A percentile compares a stretch with the other conserved stretches of the same genome.
Evolutionary conservation across 2,888 invertebrate species (phyloP).

Genomic region (Tinea semifulvella): DNA sequence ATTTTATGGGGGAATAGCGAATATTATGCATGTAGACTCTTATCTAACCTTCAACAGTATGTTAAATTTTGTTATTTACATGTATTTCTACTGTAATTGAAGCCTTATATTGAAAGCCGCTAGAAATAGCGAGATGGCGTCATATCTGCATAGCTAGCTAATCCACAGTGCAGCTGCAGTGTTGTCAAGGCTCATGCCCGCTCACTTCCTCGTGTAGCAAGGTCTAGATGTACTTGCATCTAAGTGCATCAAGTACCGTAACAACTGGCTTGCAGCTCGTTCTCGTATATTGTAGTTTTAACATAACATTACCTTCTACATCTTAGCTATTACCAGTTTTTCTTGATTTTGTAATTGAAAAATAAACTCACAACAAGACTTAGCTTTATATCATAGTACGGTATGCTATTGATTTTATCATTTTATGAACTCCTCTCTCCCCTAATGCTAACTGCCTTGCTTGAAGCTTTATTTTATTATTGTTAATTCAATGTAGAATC

Average conservation of each 20-base stretch:
- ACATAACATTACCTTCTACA: background rate
- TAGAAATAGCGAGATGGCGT: slow-evolving; percentile 1
- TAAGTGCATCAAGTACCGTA: slow-evolving; percentile 12
- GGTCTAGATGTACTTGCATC: slow-evolving; percentile 20
- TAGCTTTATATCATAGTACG: too few relatives aligned
- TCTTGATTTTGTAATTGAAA: slow-evolving; percentile 61
- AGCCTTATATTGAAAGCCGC: too few relatives aligned
- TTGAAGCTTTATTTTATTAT: too few relatives aligned
- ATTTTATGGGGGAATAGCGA: slow-evolving; percentile 4
- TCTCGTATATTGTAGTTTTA: slow-evolving; percentile 1
- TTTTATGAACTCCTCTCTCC: too few relatives aligned
- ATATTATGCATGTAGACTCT: slow-evolving; percentile 5
- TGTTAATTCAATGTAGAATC: too few relatives aligned
- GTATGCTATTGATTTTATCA: too few relatives aligned
- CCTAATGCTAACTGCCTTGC: too few relatives aligned
- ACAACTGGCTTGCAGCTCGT: slow-evolving; percentile 6
- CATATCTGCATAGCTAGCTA: slow-evolving; percentile 9
- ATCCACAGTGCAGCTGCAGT: slow-evolving; percentile 39
- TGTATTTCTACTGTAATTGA: too few relatives aligned
- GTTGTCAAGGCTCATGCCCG: slow-evolving; percentile 25
- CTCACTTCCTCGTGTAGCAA: slow-evolving; percentile 38
- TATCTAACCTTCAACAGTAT: background rate
- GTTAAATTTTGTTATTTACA: background rate
- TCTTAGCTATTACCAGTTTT: too few relatives aligned
- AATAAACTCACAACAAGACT: slow-evolving; percentile 50